Base-by-base conservation (phyloP, 2,888 invertebrate species). In the Phengaris arion region DNA sequence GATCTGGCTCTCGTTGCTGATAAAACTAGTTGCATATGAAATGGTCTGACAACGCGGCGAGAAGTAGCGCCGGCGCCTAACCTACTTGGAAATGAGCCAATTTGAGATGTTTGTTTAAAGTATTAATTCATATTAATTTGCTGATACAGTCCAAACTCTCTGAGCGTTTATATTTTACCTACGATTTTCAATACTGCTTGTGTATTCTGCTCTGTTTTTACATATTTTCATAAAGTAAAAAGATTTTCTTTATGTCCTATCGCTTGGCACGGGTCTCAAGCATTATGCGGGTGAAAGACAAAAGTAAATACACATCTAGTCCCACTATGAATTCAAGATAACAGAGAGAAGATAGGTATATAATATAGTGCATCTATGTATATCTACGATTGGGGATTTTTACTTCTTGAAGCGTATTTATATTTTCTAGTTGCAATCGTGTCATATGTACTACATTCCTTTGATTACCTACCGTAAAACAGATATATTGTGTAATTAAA, bases 21-120 rank as follows among this genome's bases (percentile, higher is more conserved):
- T 72, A 72, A 79, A 78, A 75, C 69, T 54, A 82, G 79, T 79
- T 78, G 79, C 80, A 88, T 86, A 85, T 85, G 81, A 84, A 85
- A 83, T 81, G 82, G 83, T 82, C 83, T 81, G 80, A 78, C 76
- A 79, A 81, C 79, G 81, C 83, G 84, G 83, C 76, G 74, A 68
- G 74, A 76, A 76, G 77, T 86, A 86, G 89, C 89, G 91, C 90
- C 90, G 89, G 89, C 88, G 88, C 86, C 86, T 85, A 87, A 85
- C 86, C 87, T 86, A 87, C 84, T 92, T 93, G 93, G 93, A 87
- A 75, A 78, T 74, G 70, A 68, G 90, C 93, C 93, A 93, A 86
- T 83, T 81, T 83, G 84, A 83, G 85, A 85, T 86, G 87, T 91
- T 92, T 92, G 92, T 93, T 91, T 92, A 90, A 90, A 90, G 88